A percentile compares a stretch with the other conserved stretches of the same genome.
phyloP scores from a whole-genome alignment of 2,113 vertebrate species.

The Indicator maculatus region DNA sequence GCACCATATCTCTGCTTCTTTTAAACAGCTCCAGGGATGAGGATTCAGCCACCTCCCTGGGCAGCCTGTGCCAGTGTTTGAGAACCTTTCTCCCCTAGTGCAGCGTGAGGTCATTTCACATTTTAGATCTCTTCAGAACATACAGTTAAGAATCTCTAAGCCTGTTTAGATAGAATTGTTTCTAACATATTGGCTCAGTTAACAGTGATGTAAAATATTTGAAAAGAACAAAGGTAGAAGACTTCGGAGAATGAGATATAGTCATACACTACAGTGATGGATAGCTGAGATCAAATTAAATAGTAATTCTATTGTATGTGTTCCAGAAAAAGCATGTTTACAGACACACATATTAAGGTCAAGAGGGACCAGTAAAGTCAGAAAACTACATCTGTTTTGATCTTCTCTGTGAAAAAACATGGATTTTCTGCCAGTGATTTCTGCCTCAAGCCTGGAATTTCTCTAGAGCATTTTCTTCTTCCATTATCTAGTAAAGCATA shows the following conservation, averaged over 20 bases:
- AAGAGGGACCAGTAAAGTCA: background rate
- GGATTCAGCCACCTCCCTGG: no score
- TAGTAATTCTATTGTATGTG: background rate
- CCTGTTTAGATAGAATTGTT: background rate
- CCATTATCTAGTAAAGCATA: background rate
- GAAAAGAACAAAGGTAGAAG: background rate
- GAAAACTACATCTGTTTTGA: conserved; percentile 4
- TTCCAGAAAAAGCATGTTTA: background rate
- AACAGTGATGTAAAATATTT: background rate
- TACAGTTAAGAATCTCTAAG: background rate
- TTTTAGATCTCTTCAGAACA: background rate
- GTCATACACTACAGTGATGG: background rate
- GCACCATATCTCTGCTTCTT: no score
- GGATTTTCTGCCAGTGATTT: background rate
- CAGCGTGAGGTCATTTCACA: background rate
- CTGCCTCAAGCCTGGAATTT: background rate
- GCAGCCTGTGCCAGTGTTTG: no score
- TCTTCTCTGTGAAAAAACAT: background rate
- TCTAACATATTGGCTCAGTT: background rate
- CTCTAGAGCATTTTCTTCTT: background rate
- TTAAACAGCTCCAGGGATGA: no score
- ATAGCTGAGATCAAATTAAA: background rate
- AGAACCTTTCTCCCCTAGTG: no score
- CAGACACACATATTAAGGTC: background rate
- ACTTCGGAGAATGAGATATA: background rate